Base-by-base conservation (phyloP, 2,797 vertebrate genomes). In the Coregonus sp. region DNA sequence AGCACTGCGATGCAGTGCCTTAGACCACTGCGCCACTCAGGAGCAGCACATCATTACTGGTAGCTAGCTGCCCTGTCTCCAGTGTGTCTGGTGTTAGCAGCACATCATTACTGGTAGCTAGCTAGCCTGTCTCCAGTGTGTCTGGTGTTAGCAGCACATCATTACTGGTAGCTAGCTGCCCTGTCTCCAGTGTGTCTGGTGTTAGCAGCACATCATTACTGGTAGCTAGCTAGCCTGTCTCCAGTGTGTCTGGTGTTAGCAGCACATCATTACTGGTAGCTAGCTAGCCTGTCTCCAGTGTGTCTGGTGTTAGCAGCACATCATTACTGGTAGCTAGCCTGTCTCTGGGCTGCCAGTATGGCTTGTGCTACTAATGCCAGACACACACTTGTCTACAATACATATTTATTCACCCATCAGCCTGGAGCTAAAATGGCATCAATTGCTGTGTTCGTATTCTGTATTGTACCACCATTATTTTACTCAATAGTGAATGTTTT, bases 231-330 rank as follows among this genome's bases (percentile, higher is more conserved):
- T 25, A 1, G 1, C 31, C 31, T 33, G 31, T 33, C 31, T 33
- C 31, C 31, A 3, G 31, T 33, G 31, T 33, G 2, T 33, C 86
- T 81, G 91, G 89, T 93, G 78, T 80, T 93, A 97, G 96, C 96
- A 97, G 96, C 96, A 96, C 95, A 95, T 25, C 25, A 25, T 96
- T 95, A 96, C 95, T 97, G 96, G 95, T 47, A 47, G 40, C 40
- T 94, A 94, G 85, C 63, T 88, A 72, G 88, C 70, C 75, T 83
- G 40, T 52, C 40, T 70, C 16, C 40, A 47, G 40, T 47, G 40
- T 47, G 40, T 89, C 86, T 82, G 91, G 89, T 93, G 78, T 80
- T 93, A 97, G 96, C 96, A 97, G 96, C 96, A 97, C 95, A 95
- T 95, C 95, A 96, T 96, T 95, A 96, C 95, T 97, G 96, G 95